Base-by-base conservation (phyloP, 1,140 invertebrate genomes). In the Mycetomoellerius zeteki region DNA sequence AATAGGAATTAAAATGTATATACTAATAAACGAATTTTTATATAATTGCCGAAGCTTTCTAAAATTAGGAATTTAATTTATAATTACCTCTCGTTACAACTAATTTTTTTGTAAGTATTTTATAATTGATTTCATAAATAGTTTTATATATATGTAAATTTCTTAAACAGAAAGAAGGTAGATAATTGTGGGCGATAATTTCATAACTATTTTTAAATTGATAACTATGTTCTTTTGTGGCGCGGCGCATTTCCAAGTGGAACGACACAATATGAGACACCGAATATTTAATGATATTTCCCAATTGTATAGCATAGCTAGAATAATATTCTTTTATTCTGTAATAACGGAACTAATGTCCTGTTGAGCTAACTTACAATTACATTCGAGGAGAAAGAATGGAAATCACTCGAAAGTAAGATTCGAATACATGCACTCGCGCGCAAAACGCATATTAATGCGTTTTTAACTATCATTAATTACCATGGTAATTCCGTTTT, bases 291-390 rank as follows among this genome's bases (percentile, higher is more conserved):
- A 81, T 37, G 27, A 80, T 8, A 47, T 81, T 81, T 56, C n/a
- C 24, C 64, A 30, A 81, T 7, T 78, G 24, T 67, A 75, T 56
- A 50, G 33, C 19, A 14, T 75, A 75, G 33, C 2, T n/a, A 56
- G 16, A 81, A 81, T 81, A 81, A 71, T 81, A 81, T 81, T 81
- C 77, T 81, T 81, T 54, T 71, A 81, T 81, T 27, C n/a, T 33
- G n/a, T 69, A 69, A 14, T 81, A 71, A 67, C 21, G 47, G n/a
- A n/a, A 56, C 16, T 65, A n/a, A 47, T 33, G 76, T 78, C 60
- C 16, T 24, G 37, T 71, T 52, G 33, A 47, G 19, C 3, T 73
- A 82, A 73, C 30, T 21, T 81, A 69, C 14, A 58, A 47, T 82
- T 19, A 30, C 14, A 60, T 37, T 24, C 19, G 27, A 72, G 30